Percentiles rank a stretch among this genome's conserved stretches.
Conservation (phyloP, 2,888 invertebrate genomes). For the Glyphotaelius pellucidus region DNA sequence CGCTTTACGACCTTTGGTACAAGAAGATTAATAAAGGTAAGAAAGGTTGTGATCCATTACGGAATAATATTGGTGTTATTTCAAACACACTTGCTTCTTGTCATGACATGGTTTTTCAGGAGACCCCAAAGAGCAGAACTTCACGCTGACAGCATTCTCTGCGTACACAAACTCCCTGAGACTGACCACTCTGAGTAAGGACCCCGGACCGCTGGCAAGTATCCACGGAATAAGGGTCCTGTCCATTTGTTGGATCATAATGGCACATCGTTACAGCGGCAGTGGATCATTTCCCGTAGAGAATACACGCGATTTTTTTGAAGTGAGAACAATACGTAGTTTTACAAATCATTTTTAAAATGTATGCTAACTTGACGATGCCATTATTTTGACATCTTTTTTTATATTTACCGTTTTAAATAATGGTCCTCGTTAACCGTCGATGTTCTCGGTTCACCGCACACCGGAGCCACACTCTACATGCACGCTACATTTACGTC, state of each 20-base stretch:
- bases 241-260: slow-evolving; percentile 64
- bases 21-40: background rate
- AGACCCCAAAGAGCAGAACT: background rate
- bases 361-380: background rate
- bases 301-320: background rate
- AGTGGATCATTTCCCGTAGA: background rate
- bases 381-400: too few relatives aligned
- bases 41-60: background rate
- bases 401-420: too few relatives aligned
- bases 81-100: background rate
- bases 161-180: slow-evolving; percentile 46
- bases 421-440: too few relatives aligned
- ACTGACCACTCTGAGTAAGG: slow-evolving; percentile 28
- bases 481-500: too few relatives aligned
- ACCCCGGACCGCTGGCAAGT: slow-evolving; percentile 56
- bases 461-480: too few relatives aligned
- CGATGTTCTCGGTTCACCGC: too few relatives aligned
- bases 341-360: too few relatives aligned
- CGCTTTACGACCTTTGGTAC: background rate
- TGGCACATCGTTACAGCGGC: slow-evolving; percentile 57
- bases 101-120: background rate
- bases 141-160: slow-evolving; percentile 37
- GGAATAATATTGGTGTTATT: too few relatives aligned
- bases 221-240: slow-evolving; percentile 63
- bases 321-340: background rate